These are phyloP conservation scores for Leptothorax acervorum DNA, from an alignment of 2,888 invertebrate genomes.

Conservation along the genomic window DNA sequence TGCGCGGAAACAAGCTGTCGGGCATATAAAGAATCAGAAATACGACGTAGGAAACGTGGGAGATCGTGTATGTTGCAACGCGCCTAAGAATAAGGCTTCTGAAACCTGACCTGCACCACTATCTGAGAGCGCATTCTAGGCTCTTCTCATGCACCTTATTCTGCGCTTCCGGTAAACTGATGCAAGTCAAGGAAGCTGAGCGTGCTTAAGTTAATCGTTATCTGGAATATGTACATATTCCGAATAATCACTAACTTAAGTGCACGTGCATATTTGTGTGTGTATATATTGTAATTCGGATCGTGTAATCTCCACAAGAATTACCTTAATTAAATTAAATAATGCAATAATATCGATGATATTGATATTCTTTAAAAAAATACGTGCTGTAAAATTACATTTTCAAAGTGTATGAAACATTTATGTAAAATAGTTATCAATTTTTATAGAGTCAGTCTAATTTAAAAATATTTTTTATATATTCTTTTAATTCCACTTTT, in stretches of 20 bases:
- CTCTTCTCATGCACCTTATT: constrained; percentile 15
- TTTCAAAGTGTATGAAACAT: too few species aligned
- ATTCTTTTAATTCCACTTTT: too few species aligned
- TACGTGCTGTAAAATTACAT: too few species aligned
- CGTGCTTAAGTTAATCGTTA: neutral
- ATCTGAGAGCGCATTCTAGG: constrained; percentile 29
- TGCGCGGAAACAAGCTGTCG: neutral
- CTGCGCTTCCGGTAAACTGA: neutral
- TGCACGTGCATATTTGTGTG: neutral
- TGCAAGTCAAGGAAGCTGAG: neutral
- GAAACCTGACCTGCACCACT: constrained; percentile 71
- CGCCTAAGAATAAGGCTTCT: constrained; percentile 74
- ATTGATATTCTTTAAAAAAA: too few species aligned
- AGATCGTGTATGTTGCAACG: constrained; percentile 58
- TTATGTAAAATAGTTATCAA: too few species aligned
- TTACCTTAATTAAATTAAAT: neutral
- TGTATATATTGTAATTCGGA: neutral
- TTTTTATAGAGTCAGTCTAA: too few species aligned
- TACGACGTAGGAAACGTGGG: constrained; percentile 28
- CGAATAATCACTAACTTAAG: neutral
- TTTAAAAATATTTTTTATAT: too few species aligned
- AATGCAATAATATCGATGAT: neutral
- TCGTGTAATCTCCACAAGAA: neutral
- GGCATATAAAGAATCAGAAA: neutral
- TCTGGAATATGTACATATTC: neutral